Evolutionary conservation across 2,888 invertebrate genomes (phyloP), one percentile per base, ranked within the genome.

Genomic region (Plagodis pulveraria): DNA sequence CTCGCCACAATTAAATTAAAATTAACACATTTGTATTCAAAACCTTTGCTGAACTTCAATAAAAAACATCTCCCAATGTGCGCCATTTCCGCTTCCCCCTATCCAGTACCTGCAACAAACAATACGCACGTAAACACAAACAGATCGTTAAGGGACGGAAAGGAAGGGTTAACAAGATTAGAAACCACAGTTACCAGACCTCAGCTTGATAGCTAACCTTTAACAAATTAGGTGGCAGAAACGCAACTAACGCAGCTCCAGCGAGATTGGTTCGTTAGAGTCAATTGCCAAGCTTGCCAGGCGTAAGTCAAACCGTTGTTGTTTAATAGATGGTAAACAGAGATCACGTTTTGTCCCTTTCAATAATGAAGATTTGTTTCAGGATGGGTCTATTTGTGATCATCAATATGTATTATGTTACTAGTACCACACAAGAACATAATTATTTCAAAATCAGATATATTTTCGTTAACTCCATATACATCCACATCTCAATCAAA

Each of bases 81-180:
- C 67, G 63, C 67, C 65, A 68, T 71, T 72, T 78, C 77, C 76
- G 69, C 70, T 74, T 66, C 72, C 72, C 68, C 74, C 52, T 72
- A 32, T 52, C 5, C 41, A 62, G 66, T 88, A 88, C 89, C 87
- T 88, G 87, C 58, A 88, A 88, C 84, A 83, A 80, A 84, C 76
- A 82, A 82, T 76, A 77, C 53, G 70, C 65, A 74, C 70, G 72
- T 85, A 73, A 84, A 81, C 78, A 79, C 73, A 77, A 78, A 80
- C 70, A 74, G 68, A 74, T 76, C 71, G 62, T 67, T 64, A 69
- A 66, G 73, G n/a, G n/a, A n/a, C n/a, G n/a, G n/a, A n/a, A n/a
- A n/a, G n/a, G n/a, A n/a, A n/a, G n/a, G 67, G 71, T 67, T 74
- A 78, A 78, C 72, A 77, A 75, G 22, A 22, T 63, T 69, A 70